These are phyloP conservation scores for Prunella himalayana DNA, from an alignment of 2,113 vertebrate genomes.

Conservation along the genomic window DNA sequence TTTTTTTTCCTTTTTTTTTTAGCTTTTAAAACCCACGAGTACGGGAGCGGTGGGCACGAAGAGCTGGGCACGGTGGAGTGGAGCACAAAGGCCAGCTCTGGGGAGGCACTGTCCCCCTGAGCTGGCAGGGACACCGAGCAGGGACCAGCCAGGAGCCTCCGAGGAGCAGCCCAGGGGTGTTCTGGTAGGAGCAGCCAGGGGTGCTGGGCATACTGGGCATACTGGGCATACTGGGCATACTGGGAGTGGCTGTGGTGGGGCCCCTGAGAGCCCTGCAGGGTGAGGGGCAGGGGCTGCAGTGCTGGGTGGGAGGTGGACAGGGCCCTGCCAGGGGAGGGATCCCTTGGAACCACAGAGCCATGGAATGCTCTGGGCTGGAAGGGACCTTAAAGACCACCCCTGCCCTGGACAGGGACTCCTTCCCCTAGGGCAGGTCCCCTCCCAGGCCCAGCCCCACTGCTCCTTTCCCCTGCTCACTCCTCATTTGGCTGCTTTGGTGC, in stretches of 20 bases:
- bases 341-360: neutral
- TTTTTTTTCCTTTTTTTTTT: neutral
- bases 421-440: neutral
- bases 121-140: fast-evolving
- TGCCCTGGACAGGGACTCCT: neutral
- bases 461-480: neutral
- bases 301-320: neutral
- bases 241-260: neutral
- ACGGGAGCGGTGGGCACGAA: fast-evolving
- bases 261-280: neutral
- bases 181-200: neutral
- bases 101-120: neutral
- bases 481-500: neutral
- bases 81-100: fast-evolving
- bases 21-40: neutral
- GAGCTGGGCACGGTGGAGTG: neutral
- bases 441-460: neutral
- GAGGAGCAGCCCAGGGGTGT: fast-evolving
- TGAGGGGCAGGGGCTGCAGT: neutral
- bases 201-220: neutral
- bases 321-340: neutral
- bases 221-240: neutral
- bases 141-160: neutral
- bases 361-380: neutral
- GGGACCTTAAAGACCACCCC: neutral